Conservation (phyloP, 1,140 invertebrate species). For the Trachymyrmex septentrionalis region DNA sequence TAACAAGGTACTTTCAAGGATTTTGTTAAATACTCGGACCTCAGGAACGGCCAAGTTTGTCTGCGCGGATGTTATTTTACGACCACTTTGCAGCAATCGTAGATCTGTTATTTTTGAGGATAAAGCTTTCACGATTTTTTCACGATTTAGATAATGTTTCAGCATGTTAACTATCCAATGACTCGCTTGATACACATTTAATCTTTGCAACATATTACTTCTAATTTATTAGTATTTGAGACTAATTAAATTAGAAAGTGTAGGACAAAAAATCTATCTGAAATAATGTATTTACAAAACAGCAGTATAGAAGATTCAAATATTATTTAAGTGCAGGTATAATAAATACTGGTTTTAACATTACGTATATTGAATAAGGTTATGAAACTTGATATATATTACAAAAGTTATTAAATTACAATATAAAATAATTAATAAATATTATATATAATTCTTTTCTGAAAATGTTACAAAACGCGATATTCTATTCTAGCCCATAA, state of each 20-base stretch:
- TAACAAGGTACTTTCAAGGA: slow-evolving; percentile 32
- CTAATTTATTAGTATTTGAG: slow-evolving; percentile 1
- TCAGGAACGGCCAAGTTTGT: slow-evolving; percentile 49
- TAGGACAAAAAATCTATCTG: neutral
- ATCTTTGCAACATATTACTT: neutral
- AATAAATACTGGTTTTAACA: neutral
- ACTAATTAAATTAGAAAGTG: neutral
- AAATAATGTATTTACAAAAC: slow-evolving; percentile 7
- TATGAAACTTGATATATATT: neutral
- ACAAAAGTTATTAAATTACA: neutral
- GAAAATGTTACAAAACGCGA: neutral
- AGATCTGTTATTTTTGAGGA: slow-evolving; percentile 60
- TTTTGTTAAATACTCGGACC: slow-evolving; percentile 40
- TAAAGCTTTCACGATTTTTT: slow-evolving; percentile 8
- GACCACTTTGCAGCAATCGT: slow-evolving; percentile 38
- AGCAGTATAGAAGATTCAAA: neutral
- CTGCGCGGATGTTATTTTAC: slow-evolving; percentile 59
- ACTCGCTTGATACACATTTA: neutral
- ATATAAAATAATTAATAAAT: neutral
- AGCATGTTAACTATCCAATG: slow-evolving; percentile 3
- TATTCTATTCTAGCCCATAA: neutral
- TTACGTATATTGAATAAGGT: neutral
- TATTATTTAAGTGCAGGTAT: neutral
- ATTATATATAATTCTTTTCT: neutral
- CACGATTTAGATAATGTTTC: slow-evolving; percentile 5